Evolutionary conservation across 2,113 vertebrate genomes (phyloP).

Genomic region (Cromileptes altivelis): DNA sequence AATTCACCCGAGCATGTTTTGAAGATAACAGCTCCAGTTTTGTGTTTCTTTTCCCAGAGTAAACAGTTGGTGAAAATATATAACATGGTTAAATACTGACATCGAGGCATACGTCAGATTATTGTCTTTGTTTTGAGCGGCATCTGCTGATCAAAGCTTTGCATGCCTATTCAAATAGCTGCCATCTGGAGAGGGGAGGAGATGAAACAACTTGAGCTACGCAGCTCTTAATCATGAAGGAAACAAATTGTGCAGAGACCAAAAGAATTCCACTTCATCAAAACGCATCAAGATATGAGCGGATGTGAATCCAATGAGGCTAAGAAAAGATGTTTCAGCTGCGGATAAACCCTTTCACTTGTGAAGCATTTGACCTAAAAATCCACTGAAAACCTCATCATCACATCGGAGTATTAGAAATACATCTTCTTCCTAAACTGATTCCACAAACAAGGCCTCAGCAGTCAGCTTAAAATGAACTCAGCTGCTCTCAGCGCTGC

Average conservation of each 20-base stretch:
- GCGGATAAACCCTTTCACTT: constrained; percentile 25
- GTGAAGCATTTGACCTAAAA: not conserved
- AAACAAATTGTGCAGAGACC: constrained; percentile 56
- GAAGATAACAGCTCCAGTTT: not conserved
- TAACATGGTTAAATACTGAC: not conserved
- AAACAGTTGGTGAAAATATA: constrained; percentile 7
- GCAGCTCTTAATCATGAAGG: constrained; percentile 53
- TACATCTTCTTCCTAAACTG: not conserved
- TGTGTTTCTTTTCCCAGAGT: not conserved
- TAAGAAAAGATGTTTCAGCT: constrained; percentile 55
- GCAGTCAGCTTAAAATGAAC: not conserved
- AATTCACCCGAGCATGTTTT: not conserved
- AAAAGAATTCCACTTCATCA: constrained; percentile 52
- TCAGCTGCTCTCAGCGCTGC: not conserved
- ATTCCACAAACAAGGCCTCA: not conserved
- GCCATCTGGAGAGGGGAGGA: constrained; percentile 68
- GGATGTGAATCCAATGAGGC: constrained; percentile 4
- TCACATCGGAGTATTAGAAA: constrained; percentile 1
- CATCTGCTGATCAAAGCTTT: constrained; percentile 47
- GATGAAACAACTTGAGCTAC: constrained; percentile 59
- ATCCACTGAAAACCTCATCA: constrained; percentile 19
- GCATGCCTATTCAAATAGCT: constrained; percentile 66
- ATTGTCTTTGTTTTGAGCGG: constrained; percentile 48
- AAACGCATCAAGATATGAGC: constrained; percentile 9
- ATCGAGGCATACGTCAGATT: constrained; percentile 22